phyloP scores from a whole-genome alignment of 2,797 vertebrate genomes.

The Chaenodraco wilsoni region DNA sequence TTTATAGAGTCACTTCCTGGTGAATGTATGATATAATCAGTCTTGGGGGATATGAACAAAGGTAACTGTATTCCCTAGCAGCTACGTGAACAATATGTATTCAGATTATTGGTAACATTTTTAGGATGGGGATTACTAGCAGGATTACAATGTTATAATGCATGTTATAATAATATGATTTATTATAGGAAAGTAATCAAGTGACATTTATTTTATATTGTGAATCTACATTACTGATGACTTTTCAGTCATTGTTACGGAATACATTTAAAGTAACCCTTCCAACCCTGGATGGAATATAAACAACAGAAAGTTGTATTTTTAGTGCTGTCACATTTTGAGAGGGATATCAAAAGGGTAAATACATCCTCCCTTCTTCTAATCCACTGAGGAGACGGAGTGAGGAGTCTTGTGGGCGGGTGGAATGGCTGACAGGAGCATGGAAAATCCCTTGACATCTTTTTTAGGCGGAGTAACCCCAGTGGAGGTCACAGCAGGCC shows the following conservation, averaged over 20 bases:
- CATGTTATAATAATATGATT: too few species aligned
- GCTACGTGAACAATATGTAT: too few species aligned
- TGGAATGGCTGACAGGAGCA: conserved; percentile 77
- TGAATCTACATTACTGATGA: too few species aligned
- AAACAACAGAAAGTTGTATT: neutral
- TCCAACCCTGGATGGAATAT: neutral
- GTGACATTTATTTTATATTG: too few species aligned
- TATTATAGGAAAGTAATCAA: too few species aligned
- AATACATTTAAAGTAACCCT: too few species aligned
- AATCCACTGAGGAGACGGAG: conserved; percentile 67
- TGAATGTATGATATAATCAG: conserved; percentile 15
- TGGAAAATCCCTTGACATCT: conserved; percentile 81
- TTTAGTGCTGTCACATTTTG: conserved; percentile 40
- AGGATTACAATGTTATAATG: too few species aligned
- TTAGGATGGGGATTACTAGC: too few species aligned
- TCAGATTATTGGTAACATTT: too few species aligned
- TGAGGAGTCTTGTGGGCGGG: conserved; percentile 58
- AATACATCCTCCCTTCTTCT: conserved; percentile 69
- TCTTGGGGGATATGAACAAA: too few species aligned
- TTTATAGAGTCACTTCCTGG: neutral
- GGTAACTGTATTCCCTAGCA: too few species aligned
- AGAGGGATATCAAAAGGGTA: conserved; percentile 45
- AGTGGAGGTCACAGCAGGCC: conserved; percentile 55
- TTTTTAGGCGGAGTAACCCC: conserved; percentile 76
- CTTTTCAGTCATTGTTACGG: too few species aligned